A percentile compares a stretch with the other conserved stretches of the same genome.
phyloP scores from a whole-genome alignment of 2,797 vertebrate species.

The Xerus rutilus region DNA sequence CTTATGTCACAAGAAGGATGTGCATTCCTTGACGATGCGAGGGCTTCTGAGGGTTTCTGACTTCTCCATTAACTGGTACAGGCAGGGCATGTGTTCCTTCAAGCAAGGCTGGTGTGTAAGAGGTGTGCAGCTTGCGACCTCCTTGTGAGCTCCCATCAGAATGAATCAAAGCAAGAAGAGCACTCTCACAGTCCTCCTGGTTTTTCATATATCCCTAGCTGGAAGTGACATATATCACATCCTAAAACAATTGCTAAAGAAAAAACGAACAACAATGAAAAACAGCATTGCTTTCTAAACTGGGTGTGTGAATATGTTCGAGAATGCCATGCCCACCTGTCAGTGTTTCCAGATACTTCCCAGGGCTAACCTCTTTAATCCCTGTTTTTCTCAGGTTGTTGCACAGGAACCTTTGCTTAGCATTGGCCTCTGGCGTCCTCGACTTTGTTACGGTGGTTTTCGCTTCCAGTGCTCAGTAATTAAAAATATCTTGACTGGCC shows the following conservation, averaged over 20 bases:
- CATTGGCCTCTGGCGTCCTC: constrained; percentile 91
- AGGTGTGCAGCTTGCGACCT: background rate
- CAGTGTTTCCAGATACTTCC: constrained; percentile 92
- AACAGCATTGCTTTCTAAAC: background rate
- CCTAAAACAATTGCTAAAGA: constrained; percentile 88
- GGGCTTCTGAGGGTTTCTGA: background rate
- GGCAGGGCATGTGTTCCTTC: rapidly evolving
- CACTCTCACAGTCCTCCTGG: background rate
- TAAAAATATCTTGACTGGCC: constrained; percentile 90
- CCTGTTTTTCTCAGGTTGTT: constrained; percentile 91
- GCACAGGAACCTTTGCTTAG: constrained; percentile 91
- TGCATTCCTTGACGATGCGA: background rate
- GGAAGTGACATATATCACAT: constrained; percentile 87
- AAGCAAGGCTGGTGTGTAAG: background rate
- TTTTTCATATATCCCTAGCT: too few species aligned
- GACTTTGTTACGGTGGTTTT: constrained; percentile 92
- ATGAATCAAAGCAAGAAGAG: rapidly evolving
- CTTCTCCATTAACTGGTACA: background rate
- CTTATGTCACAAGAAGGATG: background rate
- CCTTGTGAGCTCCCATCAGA: background rate
- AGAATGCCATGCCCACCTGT: constrained; percentile 88
- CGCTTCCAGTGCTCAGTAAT: constrained; percentile 90
- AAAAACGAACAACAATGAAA: too few species aligned
- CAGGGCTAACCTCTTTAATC: constrained; percentile 92
- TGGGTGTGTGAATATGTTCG: background rate